Base-by-base conservation (phyloP, 2,113 vertebrate genomes). In the Melozone crissalis region DNA sequence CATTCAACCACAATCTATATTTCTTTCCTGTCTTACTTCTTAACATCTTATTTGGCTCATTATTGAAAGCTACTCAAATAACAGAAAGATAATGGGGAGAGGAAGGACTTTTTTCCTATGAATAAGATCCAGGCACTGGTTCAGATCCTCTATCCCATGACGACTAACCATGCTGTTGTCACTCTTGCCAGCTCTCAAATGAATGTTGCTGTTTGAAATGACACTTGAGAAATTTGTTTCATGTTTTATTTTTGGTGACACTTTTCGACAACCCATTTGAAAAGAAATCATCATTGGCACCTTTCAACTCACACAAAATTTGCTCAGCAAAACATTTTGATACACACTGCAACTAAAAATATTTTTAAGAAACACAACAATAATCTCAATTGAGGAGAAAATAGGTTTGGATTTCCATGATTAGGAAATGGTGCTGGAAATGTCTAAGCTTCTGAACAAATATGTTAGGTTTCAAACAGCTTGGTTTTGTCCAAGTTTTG, bases 161-260 rank as follows among this genome's bases (percentile, higher is more conserved):
- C 68, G 78, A 55, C 81, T 71, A 87, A 84, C 72, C 71, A 55
- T 0, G 1, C 37, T 69, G 72, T 55, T 86, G 61, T 63, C 76
- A 63, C 51, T 73, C 83, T 59, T 92, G 72, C 91, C 94, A 96
- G 52, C 52, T 92, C 74, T 90, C 83, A 77, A 65, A 94, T 78
- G 59, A 94, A 89, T 80, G 55, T 59, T 84, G 69, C 62, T 93
- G 35, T 93, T 97, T 89, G 59, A 90, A 92, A 94, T 31, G 76
- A 87, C 57, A 84, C 69, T 97, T 75, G 90, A 93, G 82, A 73
- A 93, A 85, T 51, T 93, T 23, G 15, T 87, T 89, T 83, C 80
- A 89, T 88, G 83, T 65, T 95, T 88, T 94, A 96, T 95, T 95
- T 97, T 97, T 91, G 75, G 96, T 84, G 72, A 63, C 90, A 77